phyloP scores from a whole-genome alignment of 2,888 invertebrate genomes.

The Malthinus flaveolus region DNA sequence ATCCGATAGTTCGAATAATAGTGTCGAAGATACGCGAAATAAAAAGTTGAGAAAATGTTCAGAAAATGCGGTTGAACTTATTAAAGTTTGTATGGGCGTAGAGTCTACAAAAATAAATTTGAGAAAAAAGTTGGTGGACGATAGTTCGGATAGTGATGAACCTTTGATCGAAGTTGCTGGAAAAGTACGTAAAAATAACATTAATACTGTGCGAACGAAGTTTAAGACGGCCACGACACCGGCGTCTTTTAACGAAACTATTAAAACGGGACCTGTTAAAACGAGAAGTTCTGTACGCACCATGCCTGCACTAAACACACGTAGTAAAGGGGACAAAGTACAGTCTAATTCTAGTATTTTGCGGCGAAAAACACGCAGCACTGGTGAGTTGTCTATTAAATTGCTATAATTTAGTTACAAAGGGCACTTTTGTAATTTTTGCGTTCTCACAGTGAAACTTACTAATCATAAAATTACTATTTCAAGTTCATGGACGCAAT shows the following conservation, averaged over 20 bases:
- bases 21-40: constrained; percentile 50
- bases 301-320: constrained; percentile 49
- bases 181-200: constrained; percentile 61
- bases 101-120: constrained; percentile 45
- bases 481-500: background rate
- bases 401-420: background rate
- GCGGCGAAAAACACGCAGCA: constrained; percentile 69
- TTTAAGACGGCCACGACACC: constrained; percentile 30
- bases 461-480: background rate
- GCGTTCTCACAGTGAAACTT: background rate
- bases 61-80: constrained; percentile 63
- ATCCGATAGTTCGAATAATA: constrained; percentile 73
- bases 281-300: constrained; percentile 50
- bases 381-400: constrained; percentile 55
- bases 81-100: constrained; percentile 50
- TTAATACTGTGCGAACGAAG: constrained; percentile 23
- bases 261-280: constrained; percentile 37
- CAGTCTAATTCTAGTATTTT: constrained; percentile 49
- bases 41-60: constrained; percentile 61
- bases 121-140: constrained; percentile 54
- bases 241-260: constrained; percentile 11
- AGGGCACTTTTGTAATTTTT: background rate
- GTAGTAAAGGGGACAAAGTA: constrained; percentile 49
- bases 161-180: constrained; percentile 72
- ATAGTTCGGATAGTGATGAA: constrained; percentile 80